These are phyloP conservation scores for Mormyrops boulengeri DNA, from an alignment of 2,797 vertebrate species.

Conservation along the genomic window DNA sequence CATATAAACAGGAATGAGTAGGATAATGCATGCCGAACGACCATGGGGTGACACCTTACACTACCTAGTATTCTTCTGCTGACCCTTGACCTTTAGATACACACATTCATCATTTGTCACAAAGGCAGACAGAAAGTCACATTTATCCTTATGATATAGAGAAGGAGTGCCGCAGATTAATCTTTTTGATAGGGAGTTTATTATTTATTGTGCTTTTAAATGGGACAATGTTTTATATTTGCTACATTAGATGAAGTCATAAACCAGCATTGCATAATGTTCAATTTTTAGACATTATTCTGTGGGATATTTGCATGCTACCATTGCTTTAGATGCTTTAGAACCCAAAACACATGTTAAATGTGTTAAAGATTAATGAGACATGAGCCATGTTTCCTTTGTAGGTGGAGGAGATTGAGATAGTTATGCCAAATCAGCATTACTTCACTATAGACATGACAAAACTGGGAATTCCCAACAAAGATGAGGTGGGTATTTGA, in stretches of 20 bases:
- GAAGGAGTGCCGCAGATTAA: neutral
- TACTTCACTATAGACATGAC: constrained; percentile 85
- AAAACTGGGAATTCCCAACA: constrained; percentile 80
- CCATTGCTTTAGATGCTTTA: neutral
- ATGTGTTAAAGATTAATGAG: neutral
- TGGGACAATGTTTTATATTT: neutral
- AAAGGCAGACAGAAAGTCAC: neutral
- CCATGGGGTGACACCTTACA: neutral
- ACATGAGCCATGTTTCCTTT: constrained; percentile 29
- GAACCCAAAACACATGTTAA: neutral
- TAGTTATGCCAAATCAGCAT: constrained; percentile 84
- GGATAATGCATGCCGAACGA: neutral
- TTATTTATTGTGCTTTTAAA: neutral
- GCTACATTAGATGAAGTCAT: neutral
- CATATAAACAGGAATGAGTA: neutral
- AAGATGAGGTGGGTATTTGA: constrained; percentile 75
- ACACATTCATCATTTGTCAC: too few species aligned
- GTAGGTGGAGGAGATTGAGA: constrained; percentile 87
- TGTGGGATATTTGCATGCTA: neutral
- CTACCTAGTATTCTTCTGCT: neutral
- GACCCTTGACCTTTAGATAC: neutral
- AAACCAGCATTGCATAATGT: neutral
- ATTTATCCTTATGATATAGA: neutral
- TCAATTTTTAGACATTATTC: neutral
- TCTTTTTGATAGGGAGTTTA: neutral